phyloP scores from a whole-genome alignment of 2,888 invertebrate genomes.

The Luffia ferchaultella region DNA sequence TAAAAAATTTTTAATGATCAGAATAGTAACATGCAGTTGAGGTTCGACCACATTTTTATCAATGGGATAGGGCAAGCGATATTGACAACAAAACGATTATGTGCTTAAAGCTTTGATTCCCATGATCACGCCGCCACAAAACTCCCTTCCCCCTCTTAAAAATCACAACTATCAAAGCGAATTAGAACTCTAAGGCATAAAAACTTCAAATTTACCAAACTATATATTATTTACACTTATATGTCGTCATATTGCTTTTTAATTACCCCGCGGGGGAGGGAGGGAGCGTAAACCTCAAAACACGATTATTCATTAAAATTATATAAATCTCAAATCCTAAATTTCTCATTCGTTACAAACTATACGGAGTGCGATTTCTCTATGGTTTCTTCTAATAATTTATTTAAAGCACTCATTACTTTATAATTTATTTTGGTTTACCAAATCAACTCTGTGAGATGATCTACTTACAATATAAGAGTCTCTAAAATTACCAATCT shows the following conservation, averaged over 20 bases:
- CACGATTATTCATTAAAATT: slow-evolving; percentile 45
- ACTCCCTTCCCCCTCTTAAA: slow-evolving; percentile 46
- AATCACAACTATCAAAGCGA: slow-evolving; percentile 19
- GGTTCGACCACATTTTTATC: too few species aligned
- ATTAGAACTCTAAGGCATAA: slow-evolving; percentile 26
- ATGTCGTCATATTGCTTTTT: slow-evolving; percentile 66
- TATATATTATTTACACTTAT: slow-evolving; percentile 53
- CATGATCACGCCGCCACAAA: slow-evolving; percentile 55
- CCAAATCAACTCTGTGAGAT: slow-evolving; percentile 41
- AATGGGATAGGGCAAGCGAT: too few species aligned
- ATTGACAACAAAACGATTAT: slow-evolving; percentile 20
- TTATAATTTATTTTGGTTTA: slow-evolving; percentile 49
- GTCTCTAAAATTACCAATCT: slow-evolving; percentile 50
- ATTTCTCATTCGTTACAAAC: slow-evolving; percentile 41
- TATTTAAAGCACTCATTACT: slow-evolving; percentile 58
- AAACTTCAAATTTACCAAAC: slow-evolving; percentile 62
- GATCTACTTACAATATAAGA: slow-evolving; percentile 35
- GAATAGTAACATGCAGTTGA: too few species aligned
- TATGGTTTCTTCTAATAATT: slow-evolving; percentile 49
- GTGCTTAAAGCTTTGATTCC: slow-evolving; percentile 62
- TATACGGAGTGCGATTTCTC: slow-evolving; percentile 50
- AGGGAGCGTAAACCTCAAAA: slow-evolving; percentile 54
- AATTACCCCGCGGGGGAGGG: slow-evolving; percentile 61
- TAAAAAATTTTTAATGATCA: too few species aligned
- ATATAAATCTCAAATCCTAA: slow-evolving; percentile 53